Conservation (phyloP, 2,888 invertebrate species). For the Adelognathus sp. region DNA sequence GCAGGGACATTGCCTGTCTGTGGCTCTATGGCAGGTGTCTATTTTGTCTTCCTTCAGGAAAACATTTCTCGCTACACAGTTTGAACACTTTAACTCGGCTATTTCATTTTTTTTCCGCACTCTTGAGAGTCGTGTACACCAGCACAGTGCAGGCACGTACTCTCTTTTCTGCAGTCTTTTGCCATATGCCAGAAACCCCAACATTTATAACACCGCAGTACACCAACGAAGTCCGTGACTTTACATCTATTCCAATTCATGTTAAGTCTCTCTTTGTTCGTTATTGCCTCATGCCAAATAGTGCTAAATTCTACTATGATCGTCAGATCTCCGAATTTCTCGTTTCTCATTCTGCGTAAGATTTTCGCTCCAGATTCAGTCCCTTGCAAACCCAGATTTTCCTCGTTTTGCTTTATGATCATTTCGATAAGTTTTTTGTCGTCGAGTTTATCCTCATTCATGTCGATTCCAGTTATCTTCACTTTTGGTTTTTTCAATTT, state of each 20-base stretch:
- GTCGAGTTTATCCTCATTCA: not conserved
- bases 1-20: not conserved
- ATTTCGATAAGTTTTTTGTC: not conserved
- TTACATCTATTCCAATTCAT: not conserved
- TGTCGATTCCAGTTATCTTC: not conserved
- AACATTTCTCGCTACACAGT: no score
- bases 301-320: not conserved
- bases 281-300: not conserved
- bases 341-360: not conserved
- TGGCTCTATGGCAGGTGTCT: not conserved
- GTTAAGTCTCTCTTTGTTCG: not conserved
- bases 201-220: constrained; percentile 3
- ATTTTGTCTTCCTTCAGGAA: not conserved
- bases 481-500: not conserved
- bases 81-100: not conserved
- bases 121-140: not conserved
- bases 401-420: not conserved
- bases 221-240: not conserved
- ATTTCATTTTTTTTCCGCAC: not conserved
- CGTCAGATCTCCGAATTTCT: not conserved
- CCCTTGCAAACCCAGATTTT: not conserved
- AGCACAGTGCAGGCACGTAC: constrained; percentile 5
- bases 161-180: constrained; percentile 1
- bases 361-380: not conserved
- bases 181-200: not conserved